Evolutionary conservation across 2,888 invertebrate species (phyloP).

Genomic region (Callinectes sapidus): DNA sequence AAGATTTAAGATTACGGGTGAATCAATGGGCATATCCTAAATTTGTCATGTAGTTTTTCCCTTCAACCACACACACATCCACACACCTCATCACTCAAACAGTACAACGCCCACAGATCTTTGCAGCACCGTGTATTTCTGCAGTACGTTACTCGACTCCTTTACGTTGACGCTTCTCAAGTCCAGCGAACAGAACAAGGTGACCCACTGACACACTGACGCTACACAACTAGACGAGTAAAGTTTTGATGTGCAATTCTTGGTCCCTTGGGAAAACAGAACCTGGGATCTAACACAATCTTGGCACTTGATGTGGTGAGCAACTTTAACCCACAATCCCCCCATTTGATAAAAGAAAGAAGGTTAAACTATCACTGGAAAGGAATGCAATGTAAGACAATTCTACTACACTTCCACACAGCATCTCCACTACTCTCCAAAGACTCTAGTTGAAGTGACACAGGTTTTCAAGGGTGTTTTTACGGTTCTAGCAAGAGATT

Average conservation of each 20-base stretch:
- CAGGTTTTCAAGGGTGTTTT: no score
- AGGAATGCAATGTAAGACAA: no score
- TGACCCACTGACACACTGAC: background rate
- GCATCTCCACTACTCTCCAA: no score
- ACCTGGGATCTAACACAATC: background rate
- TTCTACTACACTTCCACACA: no score
- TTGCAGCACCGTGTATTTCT: background rate
- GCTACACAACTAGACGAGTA: background rate
- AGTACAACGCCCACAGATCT: background rate
- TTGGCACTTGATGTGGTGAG: background rate
- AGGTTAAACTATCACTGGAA: no score
- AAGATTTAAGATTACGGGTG: background rate
- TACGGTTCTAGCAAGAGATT: no score
- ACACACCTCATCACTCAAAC: background rate
- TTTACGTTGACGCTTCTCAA: background rate
- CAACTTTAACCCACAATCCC: background rate
- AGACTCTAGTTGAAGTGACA: no score
- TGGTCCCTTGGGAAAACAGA: constrained; percentile 27
- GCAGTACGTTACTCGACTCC: background rate
- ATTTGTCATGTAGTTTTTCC: background rate
- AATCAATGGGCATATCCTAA: background rate
- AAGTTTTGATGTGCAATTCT: background rate
- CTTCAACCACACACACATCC: background rate
- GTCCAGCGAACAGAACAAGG: background rate
- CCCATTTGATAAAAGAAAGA: background rate